Conservation (phyloP, 2,113 vertebrate genomes). For the Prunella himalayana region DNA sequence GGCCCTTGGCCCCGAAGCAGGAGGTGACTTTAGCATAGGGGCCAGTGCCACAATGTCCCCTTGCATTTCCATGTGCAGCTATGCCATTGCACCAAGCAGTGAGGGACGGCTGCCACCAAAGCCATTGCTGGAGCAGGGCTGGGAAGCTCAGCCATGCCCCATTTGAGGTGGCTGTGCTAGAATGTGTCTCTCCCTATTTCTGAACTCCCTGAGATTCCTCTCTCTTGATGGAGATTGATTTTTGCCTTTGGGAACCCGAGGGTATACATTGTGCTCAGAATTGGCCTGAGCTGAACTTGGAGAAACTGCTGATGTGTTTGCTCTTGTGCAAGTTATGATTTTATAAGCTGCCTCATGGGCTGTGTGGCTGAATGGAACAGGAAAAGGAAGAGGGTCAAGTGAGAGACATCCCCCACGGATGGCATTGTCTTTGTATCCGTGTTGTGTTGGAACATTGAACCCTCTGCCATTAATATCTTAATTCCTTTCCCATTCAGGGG, state of each 20-base stretch:
- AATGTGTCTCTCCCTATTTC: slow-evolving; percentile 32
- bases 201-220: slow-evolving; percentile 13
- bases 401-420: not conserved
- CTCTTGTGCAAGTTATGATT: slow-evolving; percentile 26
- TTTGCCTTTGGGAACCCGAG: slow-evolving; percentile 66
- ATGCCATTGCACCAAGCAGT: accelerated
- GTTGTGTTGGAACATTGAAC: not conserved
- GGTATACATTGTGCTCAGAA: slow-evolving; percentile 58
- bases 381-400: not conserved
- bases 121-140: not conserved
- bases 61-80: not conserved
- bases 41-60: accelerated
- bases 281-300: slow-evolving; percentile 63
- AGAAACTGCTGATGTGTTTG: slow-evolving; percentile 67
- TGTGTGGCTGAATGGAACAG: not conserved
- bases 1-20: not conserved
- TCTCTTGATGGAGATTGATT: slow-evolving; percentile 62
- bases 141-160: not conserved
- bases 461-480: not conserved
- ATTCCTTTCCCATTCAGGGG: not conserved
- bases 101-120: not conserved
- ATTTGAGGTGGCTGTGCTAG: not conserved
- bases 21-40: not conserved
- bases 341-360: not conserved
- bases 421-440: not conserved